phyloP scores from a whole-genome alignment of 2,113 vertebrate genomes.

The Hirundichthys speculiger region DNA sequence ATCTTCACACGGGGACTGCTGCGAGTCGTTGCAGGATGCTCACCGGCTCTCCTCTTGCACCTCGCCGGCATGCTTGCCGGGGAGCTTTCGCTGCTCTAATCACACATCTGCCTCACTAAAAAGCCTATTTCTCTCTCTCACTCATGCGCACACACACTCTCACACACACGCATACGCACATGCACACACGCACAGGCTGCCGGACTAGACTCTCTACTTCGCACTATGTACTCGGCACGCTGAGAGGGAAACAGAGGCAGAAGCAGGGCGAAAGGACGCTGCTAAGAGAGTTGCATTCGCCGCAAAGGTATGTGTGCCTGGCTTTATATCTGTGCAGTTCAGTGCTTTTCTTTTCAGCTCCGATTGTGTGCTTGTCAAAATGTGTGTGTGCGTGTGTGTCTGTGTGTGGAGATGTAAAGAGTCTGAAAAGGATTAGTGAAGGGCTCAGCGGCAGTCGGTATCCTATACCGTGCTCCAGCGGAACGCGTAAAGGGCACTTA shows the following conservation, averaged over 20 bases:
- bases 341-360: constrained; percentile 45
- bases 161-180: constrained; percentile 50
- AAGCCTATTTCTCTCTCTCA: constrained; percentile 36
- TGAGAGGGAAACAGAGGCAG: constrained; percentile 52
- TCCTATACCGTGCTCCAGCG: constrained; percentile 44
- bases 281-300: constrained; percentile 49
- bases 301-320: constrained; percentile 74
- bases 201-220: constrained; percentile 65
- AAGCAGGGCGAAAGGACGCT: constrained; percentile 46
- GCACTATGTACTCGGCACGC: constrained; percentile 64
- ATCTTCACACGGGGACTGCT: constrained; percentile 83
- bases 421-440: constrained; percentile 67
- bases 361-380: constrained; percentile 58
- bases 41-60: constrained; percentile 87
- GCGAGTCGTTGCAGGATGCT: constrained; percentile 85
- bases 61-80: constrained; percentile 88
- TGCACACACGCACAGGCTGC: constrained; percentile 41
- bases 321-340: constrained; percentile 54
- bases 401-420: constrained; percentile 39
- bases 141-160: constrained; percentile 66
- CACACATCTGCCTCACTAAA: constrained; percentile 90
- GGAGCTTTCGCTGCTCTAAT: constrained; percentile 87
- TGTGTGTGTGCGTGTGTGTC: constrained; percentile 11
- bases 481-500: constrained; percentile 53
- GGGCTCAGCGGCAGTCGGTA: constrained; percentile 49